A percentile compares a stretch with the other conserved stretches of the same genome.
phyloP scores from a whole-genome alignment of 2,113 vertebrate genomes.

The Hippocampus zosterae region DNA sequence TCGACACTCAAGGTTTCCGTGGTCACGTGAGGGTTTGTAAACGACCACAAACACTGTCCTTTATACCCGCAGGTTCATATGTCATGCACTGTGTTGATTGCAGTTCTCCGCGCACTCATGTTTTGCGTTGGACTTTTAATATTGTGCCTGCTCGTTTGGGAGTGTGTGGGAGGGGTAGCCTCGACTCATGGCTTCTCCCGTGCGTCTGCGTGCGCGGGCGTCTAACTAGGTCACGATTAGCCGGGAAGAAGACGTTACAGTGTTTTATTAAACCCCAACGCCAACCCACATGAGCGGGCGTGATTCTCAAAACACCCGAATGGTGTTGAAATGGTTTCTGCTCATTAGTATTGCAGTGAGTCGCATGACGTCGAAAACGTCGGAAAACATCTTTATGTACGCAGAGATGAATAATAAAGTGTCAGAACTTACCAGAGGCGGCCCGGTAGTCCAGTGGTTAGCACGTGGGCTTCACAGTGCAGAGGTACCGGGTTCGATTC shows the following conservation, averaged over 20 bases:
- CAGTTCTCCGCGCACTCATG: not conserved
- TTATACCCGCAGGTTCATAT: not conserved
- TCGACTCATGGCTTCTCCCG: slow-evolving; percentile 14
- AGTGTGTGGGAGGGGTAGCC: slow-evolving; percentile 45
- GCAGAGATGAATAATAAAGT: not conserved
- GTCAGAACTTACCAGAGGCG: not conserved
- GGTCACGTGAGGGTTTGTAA: not conserved
- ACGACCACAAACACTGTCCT: not conserved
- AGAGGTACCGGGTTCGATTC: no score
- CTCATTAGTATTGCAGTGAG: not conserved
- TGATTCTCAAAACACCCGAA: not conserved
- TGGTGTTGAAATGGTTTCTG: not conserved
- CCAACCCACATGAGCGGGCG: not conserved
- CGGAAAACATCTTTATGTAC: not conserved
- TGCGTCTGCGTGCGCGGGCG: slow-evolving; percentile 10
- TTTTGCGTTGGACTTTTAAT: slow-evolving; percentile 2
- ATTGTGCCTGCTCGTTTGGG: slow-evolving; percentile 18
- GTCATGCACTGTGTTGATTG: not conserved
- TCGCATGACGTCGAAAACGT: not conserved
- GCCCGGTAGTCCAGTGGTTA: no score
- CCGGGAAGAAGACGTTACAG: slow-evolving; percentile 32
- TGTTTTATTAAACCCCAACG: slow-evolving; percentile 10
- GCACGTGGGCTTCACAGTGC: no score
- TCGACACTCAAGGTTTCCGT: not conserved
- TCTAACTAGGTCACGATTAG: slow-evolving; percentile 67